phyloP scores from a whole-genome alignment of 2,113 vertebrate genomes.

The Rhabdomys dilectus region DNA sequence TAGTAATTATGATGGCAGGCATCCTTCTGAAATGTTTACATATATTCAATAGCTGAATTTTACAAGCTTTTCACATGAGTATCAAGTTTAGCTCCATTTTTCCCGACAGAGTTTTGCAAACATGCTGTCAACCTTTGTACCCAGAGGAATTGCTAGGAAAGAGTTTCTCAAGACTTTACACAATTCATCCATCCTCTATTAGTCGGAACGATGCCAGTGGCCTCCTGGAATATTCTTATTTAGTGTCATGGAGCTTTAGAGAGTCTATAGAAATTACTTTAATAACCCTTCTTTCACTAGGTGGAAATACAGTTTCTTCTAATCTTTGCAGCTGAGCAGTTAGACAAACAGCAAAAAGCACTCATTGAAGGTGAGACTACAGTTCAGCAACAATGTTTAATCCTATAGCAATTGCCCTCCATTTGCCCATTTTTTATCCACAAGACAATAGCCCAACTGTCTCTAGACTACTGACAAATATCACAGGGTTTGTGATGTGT shows the following conservation, averaged over 20 bases:
- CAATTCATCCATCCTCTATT: constrained; percentile 39
- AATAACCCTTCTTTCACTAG: neutral
- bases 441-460: neutral
- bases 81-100: neutral
- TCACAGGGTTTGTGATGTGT: neutral
- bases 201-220: neutral
- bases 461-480: constrained; percentile 10
- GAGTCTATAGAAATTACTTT: constrained; percentile 43
- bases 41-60: constrained; percentile 10
- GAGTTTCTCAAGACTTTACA: neutral
- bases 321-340: neutral
- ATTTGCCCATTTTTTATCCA: neutral
- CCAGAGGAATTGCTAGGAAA: neutral
- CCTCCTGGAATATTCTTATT: neutral
- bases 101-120: neutral
- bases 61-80: neutral
- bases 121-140: neutral
- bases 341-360: neutral
- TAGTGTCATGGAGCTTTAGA: constrained; percentile 10
- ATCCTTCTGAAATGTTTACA: constrained; percentile 12
- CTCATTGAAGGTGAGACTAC: neutral
- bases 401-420: neutral
- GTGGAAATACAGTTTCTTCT: constrained; percentile 11
- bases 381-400: neutral
- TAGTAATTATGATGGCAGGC: neutral